Conservation (phyloP, 2,113 vertebrate species). For the Willisornis vidua region DNA sequence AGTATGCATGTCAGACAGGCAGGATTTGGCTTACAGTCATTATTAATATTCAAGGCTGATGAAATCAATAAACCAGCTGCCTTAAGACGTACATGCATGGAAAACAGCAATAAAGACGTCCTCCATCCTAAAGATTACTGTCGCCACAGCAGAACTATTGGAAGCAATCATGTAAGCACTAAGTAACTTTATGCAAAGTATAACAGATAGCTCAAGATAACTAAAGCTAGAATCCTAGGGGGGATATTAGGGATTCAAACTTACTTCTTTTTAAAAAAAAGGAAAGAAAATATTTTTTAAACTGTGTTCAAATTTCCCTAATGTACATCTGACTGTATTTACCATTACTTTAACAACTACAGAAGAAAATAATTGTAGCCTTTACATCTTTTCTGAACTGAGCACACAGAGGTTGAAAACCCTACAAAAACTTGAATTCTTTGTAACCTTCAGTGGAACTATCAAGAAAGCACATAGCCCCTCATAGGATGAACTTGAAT, state of each 20-base stretch:
- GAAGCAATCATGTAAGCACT: neutral
- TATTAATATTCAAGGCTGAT: neutral
- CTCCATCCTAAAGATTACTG: neutral
- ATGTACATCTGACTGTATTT: neutral
- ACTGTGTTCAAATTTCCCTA: neutral
- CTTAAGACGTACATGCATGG: neutral
- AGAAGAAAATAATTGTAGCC: neutral
- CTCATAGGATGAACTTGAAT: neutral
- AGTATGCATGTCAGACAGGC: neutral
- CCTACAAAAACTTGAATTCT: neutral
- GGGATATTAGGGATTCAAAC: neutral
- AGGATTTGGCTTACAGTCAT: neutral
- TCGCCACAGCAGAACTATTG: neutral
- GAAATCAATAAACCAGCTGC: neutral
- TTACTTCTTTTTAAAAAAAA: neutral
- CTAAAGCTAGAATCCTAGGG: neutral
- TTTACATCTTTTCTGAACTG: neutral
- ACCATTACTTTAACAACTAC: neutral
- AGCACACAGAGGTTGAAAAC: neutral
- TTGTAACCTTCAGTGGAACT: neutral
- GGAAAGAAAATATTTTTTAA: neutral
- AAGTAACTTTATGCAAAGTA: neutral
- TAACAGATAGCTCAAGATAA: neutral
- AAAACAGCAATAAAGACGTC: neutral
- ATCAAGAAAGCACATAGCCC: neutral